Percentiles rank a stretch among this genome's conserved stretches.
Evolutionary conservation across 1,140 invertebrate genomes (phyloP).

Genomic region (Cherax destructor): DNA sequence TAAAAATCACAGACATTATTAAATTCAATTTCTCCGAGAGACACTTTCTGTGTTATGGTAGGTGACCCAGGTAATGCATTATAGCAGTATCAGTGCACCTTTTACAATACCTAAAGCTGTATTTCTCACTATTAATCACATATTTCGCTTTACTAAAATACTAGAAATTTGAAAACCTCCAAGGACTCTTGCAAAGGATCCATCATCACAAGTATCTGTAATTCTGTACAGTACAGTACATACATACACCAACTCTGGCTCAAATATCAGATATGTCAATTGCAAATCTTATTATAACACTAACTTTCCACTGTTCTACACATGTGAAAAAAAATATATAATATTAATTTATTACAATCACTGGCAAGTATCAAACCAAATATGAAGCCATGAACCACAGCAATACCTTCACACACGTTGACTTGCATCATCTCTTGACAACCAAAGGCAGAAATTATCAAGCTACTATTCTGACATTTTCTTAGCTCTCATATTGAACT

Average conservation of each 20-base stretch:
- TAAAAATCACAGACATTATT: constrained; percentile 60
- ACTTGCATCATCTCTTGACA: neutral
- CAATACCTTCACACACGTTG: neutral
- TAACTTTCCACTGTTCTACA: constrained; percentile 6
- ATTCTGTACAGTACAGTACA: neutral
- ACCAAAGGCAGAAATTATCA: neutral
- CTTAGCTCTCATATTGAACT: neutral
- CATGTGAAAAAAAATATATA: neutral
- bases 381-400: neutral
- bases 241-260: neutral
- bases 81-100: neutral
- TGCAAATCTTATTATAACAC: neutral
- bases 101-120: neutral
- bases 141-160: neutral
- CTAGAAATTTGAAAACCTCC: neutral
- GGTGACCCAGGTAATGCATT: neutral
- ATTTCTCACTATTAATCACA: neutral
- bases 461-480: neutral
- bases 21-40: neutral
- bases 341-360: neutral
- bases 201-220: neutral
- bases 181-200: neutral
- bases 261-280: neutral
- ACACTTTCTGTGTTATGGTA: constrained; percentile 15
- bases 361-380: neutral